A percentile compares a stretch with the other conserved stretches of the same genome.
These are phyloP conservation scores for Lindbergichthys nudifrons DNA, from an alignment of 2,797 vertebrate genomes.

Conservation along the genomic window DNA sequence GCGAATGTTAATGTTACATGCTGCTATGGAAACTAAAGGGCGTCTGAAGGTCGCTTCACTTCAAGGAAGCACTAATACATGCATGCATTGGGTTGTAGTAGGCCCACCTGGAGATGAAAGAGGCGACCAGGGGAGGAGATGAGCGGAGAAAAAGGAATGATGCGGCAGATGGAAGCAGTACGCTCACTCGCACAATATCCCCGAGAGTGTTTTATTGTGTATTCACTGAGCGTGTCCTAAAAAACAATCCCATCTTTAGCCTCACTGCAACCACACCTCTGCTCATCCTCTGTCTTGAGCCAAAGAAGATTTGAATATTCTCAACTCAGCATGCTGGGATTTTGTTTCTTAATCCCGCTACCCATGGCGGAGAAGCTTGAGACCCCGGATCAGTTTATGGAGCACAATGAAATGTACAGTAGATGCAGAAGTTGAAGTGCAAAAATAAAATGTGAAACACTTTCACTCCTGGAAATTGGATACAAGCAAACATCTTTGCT, in stretches of 20 bases:
- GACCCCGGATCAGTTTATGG: conserved; percentile 18
- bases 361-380: conserved; percentile 28
- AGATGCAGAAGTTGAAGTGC: not conserved
- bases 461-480: conserved; percentile 23
- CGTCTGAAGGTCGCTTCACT: conserved; percentile 76
- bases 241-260: conserved; percentile 76
- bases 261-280: conserved; percentile 65
- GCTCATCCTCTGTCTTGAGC: conserved; percentile 66
- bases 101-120: conserved; percentile 80
- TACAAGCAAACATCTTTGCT: conserved; percentile 7
- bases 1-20: conserved; percentile 70
- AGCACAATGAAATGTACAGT: conserved; percentile 30
- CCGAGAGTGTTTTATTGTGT: conserved; percentile 59
- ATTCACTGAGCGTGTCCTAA: conserved; percentile 64
- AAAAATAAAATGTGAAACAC: not conserved
- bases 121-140: conserved; percentile 49
- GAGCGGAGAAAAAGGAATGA: conserved; percentile 22
- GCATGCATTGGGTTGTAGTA: conserved; percentile 66
- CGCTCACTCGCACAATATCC: conserved; percentile 71
- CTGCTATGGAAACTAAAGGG: conserved; percentile 81
- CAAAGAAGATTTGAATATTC: conserved; percentile 74
- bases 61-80: conserved; percentile 76
- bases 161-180: conserved; percentile 77
- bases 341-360: conserved; percentile 65
- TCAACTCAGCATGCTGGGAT: conserved; percentile 66